Conservation (phyloP, 1,140 invertebrate species). For the Drosophila azteca region DNA sequence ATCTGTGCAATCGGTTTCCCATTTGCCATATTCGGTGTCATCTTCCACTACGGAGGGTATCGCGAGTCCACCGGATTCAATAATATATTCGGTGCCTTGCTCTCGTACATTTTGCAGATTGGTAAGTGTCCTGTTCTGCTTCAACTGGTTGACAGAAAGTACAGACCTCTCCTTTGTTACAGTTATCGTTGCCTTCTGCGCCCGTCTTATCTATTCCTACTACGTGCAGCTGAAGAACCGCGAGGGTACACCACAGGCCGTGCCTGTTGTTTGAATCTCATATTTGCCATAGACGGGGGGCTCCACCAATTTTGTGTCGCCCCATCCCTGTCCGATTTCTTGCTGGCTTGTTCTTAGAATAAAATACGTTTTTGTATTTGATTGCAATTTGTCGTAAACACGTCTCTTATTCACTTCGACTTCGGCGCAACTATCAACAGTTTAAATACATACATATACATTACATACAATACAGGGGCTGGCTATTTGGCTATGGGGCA, state of each 20-base stretch:
- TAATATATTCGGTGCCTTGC: slow-evolving; percentile 48
- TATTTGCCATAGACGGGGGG: neutral
- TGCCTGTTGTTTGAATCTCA: slow-evolving; percentile 56
- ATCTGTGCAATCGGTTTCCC: slow-evolving; percentile 59
- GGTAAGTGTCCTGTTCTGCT: slow-evolving; percentile 48
- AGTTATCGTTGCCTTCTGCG: slow-evolving; percentile 56
- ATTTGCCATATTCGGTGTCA: slow-evolving; percentile 60
- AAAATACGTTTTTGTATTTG: slow-evolving; percentile 29
- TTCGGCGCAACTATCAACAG: slow-evolving; percentile 70
- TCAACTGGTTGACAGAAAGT: neutral
- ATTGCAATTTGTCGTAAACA: slow-evolving; percentile 62
- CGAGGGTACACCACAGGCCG: slow-evolving; percentile 38
- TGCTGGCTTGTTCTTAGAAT: slow-evolving; percentile 31
- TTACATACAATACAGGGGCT: slow-evolving; percentile 61
- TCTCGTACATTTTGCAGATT: slow-evolving; percentile 46
- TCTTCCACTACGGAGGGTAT: slow-evolving; percentile 71
- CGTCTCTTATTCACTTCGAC: slow-evolving; percentile 53
- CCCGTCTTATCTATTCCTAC: slow-evolving; percentile 72
- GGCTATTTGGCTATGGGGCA: slow-evolving; percentile 49
- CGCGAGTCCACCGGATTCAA: slow-evolving; percentile 49
- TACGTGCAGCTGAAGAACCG: slow-evolving; percentile 63
- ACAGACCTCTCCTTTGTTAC: neutral
- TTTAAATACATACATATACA: slow-evolving; percentile 71
- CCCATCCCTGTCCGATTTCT: neutral
- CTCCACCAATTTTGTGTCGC: neutral